phyloP scores from a whole-genome alignment of 2,113 vertebrate species.

The Phalacrocorax carbo region DNA sequence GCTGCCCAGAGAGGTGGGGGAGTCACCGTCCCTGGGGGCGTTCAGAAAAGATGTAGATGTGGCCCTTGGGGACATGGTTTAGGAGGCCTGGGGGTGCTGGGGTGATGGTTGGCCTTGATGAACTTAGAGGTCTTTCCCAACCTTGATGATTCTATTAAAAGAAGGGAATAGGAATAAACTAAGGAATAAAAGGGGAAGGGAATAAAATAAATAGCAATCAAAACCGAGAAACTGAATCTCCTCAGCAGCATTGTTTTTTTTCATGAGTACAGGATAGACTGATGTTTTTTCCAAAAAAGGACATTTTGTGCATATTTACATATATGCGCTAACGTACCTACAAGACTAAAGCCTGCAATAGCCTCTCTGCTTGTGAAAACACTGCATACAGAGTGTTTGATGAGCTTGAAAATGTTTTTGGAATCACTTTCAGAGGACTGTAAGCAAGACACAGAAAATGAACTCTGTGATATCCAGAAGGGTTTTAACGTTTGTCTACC shows the following conservation, averaged over 20 bases:
- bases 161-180: too few species aligned
- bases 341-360: background rate
- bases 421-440: background rate
- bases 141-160: too few species aligned
- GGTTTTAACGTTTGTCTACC: background rate
- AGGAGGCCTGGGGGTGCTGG: too few species aligned
- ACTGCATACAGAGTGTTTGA: background rate
- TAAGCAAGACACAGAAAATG: background rate
- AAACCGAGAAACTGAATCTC: background rate
- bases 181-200: too few species aligned
- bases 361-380: background rate
- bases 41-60: too few species aligned
- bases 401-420: background rate
- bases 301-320: background rate
- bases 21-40: too few species aligned
- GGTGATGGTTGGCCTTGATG: too few species aligned
- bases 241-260: background rate
- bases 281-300: background rate
- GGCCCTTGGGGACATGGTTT: too few species aligned
- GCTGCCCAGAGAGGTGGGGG: too few species aligned
- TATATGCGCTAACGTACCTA: fast-evolving
- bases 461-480: background rate
- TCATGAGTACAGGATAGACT: background rate
- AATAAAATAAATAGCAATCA: background rate
- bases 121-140: too few species aligned